Evolutionary conservation across 2,797 vertebrate species (phyloP), one percentile per base, ranked within the genome.

Genomic region (Margarornis squamiger): DNA sequence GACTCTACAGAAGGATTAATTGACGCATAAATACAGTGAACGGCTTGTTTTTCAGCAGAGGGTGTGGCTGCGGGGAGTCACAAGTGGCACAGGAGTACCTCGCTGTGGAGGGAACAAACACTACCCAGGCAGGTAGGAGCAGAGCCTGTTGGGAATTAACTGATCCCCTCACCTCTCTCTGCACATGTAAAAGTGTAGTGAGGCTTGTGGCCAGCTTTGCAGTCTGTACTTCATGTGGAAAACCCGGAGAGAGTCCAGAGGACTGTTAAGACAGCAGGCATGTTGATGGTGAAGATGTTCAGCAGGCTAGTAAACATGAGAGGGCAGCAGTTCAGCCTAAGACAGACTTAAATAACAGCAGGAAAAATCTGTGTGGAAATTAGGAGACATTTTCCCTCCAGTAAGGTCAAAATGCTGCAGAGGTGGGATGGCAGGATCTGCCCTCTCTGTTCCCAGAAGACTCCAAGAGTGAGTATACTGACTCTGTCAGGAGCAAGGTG

Each of bases 31-130:
- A 87, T 36, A 76, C 14, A 49, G 74, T 74, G 71, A 92, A 68
- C 78, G 79, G 19, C 27, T 92, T 85, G 81, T 89, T 88, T 79
- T 73, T 76, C 59, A 48, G 89, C 72, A 62, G 48, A 81, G 91
- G 73, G 76, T 1, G 14, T 43, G 55, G 72, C 92, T 80, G 59
- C 38, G 38, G 41, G 65, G 86, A 88, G n/a, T 94, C 87, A 93
- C 49, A 6, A 55, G 58, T 8, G 0, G 46, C 81, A 49, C 34
- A 8, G 48, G 55, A 78, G 62, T 26, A 41, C 36, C 2, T 39
- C 38, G 55, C 67, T 85, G 32, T 3, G 8, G 67, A 78, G 46
- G 74, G 85, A 87, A 43, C 48, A 82, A 85, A 76, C 43, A 18
- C 38, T 2, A 5, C 49, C 26, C 26, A 27, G 54, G 66, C 67